Evolutionary conservation across 2,113 vertebrate species (phyloP), one percentile per base, ranked within the genome.

Genomic region (Speoplatyrhinus poulsoni): DNA sequence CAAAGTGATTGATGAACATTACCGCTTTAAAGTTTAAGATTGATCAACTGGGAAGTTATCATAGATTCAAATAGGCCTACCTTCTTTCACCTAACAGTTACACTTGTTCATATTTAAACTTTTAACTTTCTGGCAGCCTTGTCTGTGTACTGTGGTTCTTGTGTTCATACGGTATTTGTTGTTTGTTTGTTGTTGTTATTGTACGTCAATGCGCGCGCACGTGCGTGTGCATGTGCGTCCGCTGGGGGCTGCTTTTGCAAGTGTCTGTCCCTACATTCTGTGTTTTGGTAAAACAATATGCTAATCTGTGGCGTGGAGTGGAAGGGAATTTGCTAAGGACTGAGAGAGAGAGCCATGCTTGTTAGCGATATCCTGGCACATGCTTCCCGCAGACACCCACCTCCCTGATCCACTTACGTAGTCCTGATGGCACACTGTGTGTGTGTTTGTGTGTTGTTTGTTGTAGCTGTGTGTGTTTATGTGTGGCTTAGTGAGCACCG

Each of bases 311-410:
- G 80, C 79, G 17, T 81, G 75, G 86, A 88, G 88, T 77, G 60
- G 82, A 83, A 49, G 70, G 80, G 87, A 90, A 92, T 91, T 91
- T 91, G 80, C 80, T 81, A 85, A 81, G 80, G 67, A 78, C 69
- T 33, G 75, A 80, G 78, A 68, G 82, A 72, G 83, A 83, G 83
- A 75, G 69, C 85, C 83, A 87, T 91, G 90, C 87, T 87, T 91
- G 91, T 91, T 92, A 89, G 85, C 46, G 90, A 92, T 91, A 91
- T 82, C 88, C 87, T 85, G 83, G 83, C 87, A 89, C 72, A 86
- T 87, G 85, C 89, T 84, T 89, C 85, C 85, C 82, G 82, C 86
- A 87, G 84, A 91, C 90, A 86, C 90, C 86, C 88, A 89, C 89
- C 82, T 81, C 75, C 65, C 75, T 90, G 87, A 90, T 91, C 90